Percentiles rank a stretch among this genome's conserved stretches.
Evolutionary conservation across 2,113 vertebrate genomes (phyloP).

Genomic region (Tricholaema leucomelas): DNA sequence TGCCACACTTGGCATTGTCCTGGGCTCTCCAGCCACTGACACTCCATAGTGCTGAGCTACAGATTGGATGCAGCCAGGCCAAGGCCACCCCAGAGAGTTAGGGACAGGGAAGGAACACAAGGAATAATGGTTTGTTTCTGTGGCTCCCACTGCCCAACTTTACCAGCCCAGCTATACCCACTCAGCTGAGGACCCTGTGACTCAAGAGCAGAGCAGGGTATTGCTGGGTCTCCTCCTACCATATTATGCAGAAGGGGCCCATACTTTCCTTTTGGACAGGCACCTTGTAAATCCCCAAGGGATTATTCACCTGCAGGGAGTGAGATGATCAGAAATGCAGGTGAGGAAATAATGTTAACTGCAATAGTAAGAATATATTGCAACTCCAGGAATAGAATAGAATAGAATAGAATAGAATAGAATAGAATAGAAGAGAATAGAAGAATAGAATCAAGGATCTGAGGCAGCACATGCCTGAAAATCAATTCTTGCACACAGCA

Average conservation of each 20-base stretch:
- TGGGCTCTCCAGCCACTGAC: not conserved
- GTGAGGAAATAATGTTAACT: not conserved
- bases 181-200: not conserved
- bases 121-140: not conserved
- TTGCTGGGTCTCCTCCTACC: not conserved
- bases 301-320: not conserved
- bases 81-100: rapidly evolving
- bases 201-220: not conserved
- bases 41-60: not conserved
- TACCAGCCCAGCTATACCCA: not conserved
- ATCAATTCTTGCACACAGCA: not conserved
- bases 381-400: not conserved
- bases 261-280: not conserved
- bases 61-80: not conserved
- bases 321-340: not conserved
- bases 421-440: too few relatives aligned
- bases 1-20: rapidly evolving
- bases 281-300: not conserved
- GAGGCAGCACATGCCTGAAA: not conserved
- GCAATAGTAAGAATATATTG: not conserved
- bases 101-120: not conserved
- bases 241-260: rapidly evolving
- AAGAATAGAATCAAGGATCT: too few relatives aligned
- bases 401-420: too few relatives aligned
- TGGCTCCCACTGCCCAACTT: rapidly evolving